phyloP scores from a whole-genome alignment of 2,113 vertebrate genomes.

The Chionodraco myersi region DNA sequence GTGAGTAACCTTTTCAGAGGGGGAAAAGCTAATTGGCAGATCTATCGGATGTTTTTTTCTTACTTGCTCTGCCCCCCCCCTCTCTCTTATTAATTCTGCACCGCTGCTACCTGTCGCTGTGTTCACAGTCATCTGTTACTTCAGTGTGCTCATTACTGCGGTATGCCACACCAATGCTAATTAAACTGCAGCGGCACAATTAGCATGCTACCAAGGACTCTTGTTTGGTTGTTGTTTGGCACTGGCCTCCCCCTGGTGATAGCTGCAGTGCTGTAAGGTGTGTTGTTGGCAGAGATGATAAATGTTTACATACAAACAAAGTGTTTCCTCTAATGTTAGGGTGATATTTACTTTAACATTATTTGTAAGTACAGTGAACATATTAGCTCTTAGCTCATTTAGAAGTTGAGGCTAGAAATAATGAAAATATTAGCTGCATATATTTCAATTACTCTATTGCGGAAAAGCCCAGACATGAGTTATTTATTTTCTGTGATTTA shows the following conservation, averaged over 20 bases:
- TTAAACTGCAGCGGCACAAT: constrained; percentile 68
- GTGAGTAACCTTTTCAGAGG: constrained; percentile 71
- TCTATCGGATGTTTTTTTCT: constrained; percentile 47
- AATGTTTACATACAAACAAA: constrained; percentile 46
- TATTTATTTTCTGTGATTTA: no score
- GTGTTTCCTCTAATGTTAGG: constrained; percentile 3
- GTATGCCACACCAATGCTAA: constrained; percentile 67
- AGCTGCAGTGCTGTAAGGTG: constrained; percentile 32
- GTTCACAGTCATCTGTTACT: constrained; percentile 68
- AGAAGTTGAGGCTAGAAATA: neutral
- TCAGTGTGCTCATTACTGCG: constrained; percentile 71
- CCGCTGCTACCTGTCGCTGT: constrained; percentile 60
- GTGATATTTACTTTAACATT: constrained; percentile 5
- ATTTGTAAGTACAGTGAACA: neutral
- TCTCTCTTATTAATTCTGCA: constrained; percentile 61
- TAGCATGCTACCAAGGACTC: constrained; percentile 61
- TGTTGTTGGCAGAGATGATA: constrained; percentile 37
- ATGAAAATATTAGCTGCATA: neutral
- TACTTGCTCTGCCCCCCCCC: constrained; percentile 2
- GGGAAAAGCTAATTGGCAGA: constrained; percentile 72
- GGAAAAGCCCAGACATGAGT: neutral
- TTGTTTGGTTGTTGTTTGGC: constrained; percentile 57
- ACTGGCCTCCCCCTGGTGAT: constrained; percentile 41
- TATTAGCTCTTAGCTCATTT: neutral
- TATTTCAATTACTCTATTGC: neutral